phyloP scores from a whole-genome alignment of 1,140 invertebrate genomes.

The Trichonephila clavipes region DNA sequence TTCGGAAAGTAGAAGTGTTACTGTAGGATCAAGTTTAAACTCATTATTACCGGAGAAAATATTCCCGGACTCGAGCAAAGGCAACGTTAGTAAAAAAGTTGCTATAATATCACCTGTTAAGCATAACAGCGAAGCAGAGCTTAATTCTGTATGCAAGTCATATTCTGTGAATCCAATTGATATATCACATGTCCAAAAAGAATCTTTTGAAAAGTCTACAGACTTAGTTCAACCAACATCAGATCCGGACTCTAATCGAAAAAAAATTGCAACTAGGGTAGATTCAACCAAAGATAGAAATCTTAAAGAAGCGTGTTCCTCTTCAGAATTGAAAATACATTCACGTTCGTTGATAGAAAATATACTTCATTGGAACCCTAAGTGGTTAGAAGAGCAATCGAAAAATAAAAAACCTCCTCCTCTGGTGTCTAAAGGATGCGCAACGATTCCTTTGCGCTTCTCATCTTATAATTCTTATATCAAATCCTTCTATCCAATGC shows the following conservation, averaged over 20 bases:
- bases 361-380: conserved; percentile 60
- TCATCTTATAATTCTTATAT: conserved; percentile 36
- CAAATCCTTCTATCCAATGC: not conserved
- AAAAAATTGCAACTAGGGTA: not conserved
- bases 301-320: not conserved
- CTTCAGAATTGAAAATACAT: not conserved
- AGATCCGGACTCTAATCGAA: not conserved
- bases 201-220: not conserved
- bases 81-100: not conserved
- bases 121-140: not conserved
- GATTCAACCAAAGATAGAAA: not conserved
- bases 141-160: not conserved
- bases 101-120: conserved; percentile 22
- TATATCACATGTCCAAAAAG: not conserved
- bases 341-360: conserved; percentile 7
- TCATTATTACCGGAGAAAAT: not conserved
- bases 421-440: conserved; percentile 4
- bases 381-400: conserved; percentile 52
- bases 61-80: no score
- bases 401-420: conserved; percentile 30
- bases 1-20: not conserved
- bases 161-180: not conserved
- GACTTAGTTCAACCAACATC: not conserved
- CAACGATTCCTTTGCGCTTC: not conserved
- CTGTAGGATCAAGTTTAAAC: not conserved